Evolutionary conservation across 2,113 vertebrate genomes (phyloP).

Genomic region (Prietella phreatophila): DNA sequence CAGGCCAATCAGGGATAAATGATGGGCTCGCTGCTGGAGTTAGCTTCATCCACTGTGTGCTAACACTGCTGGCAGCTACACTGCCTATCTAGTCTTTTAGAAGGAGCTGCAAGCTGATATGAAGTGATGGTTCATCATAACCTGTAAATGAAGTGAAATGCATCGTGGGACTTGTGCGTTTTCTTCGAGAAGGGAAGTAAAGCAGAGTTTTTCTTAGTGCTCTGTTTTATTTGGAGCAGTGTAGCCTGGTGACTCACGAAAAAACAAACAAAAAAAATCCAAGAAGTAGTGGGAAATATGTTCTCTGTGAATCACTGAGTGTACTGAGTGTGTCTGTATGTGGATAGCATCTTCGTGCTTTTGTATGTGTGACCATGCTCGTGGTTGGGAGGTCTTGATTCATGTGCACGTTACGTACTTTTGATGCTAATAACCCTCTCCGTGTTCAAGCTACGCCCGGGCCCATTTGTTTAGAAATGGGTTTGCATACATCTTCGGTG

Average conservation of each 20-base stretch:
- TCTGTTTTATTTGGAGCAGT: not conserved
- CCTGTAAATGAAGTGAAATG: constrained; percentile 42
- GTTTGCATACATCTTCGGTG: constrained; percentile 70
- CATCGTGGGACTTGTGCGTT: constrained; percentile 20
- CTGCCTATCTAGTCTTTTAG: constrained; percentile 32
- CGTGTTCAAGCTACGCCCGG: constrained; percentile 59
- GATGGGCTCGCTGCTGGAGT: constrained; percentile 60
- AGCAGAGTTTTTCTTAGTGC: not conserved
- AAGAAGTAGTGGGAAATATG: not conserved
- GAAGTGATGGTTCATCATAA: constrained; percentile 46
- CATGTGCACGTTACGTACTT: constrained; percentile 66
- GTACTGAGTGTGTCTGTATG: constrained; percentile 51
- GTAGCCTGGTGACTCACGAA: not conserved
- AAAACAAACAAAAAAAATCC: not conserved
- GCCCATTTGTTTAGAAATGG: constrained; percentile 71
- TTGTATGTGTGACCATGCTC: constrained; percentile 67
- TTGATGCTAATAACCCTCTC: constrained; percentile 68
- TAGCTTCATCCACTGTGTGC: constrained; percentile 41
- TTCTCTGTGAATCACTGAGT: constrained; percentile 28
- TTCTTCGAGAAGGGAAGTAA: not conserved
- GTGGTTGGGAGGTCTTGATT: constrained; percentile 64
- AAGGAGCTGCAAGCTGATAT: constrained; percentile 30
- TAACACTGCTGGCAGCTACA: constrained; percentile 30
- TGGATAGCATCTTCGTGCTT: constrained; percentile 16
- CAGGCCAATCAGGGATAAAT: constrained; percentile 67